Conservation (phyloP, 2,888 invertebrate genomes). For the Dascillus cervinus region DNA sequence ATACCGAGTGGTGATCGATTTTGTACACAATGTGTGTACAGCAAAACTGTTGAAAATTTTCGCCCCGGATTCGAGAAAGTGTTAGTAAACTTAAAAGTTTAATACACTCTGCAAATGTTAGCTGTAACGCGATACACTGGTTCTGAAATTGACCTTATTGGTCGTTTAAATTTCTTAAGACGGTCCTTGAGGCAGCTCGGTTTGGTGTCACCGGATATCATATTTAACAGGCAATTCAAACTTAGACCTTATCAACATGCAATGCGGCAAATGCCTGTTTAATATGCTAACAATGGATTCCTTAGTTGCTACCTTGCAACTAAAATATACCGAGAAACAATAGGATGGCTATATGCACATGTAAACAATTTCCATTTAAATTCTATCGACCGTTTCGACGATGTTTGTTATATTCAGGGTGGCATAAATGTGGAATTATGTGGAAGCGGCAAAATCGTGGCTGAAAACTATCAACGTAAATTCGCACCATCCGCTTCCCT, state of each 20-base stretch:
- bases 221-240: conserved; percentile 29
- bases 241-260: conserved; percentile 25
- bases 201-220: conserved; percentile 26
- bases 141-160: conserved; percentile 7
- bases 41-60: too few relatives aligned
- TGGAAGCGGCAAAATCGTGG: too few relatives aligned
- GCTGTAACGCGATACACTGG: conserved; percentile 6
- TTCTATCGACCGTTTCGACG: conserved; percentile 10
- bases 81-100: too few relatives aligned
- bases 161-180: conserved; percentile 14
- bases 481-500: too few relatives aligned
- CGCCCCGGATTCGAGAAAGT: too few relatives aligned
- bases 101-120: neutral
- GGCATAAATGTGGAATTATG: too few relatives aligned
- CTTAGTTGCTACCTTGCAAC: conserved; percentile 19
- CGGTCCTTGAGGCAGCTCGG: conserved; percentile 17
- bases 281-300: conserved; percentile 20
- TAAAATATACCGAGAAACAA: conserved; percentile 21
- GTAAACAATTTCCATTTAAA: conserved; percentile 19
- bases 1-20: too few relatives aligned
- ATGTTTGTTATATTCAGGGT: too few relatives aligned
- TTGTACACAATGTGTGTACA: too few relatives aligned
- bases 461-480: too few relatives aligned
- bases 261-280: conserved; percentile 21
- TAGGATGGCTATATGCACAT: conserved; percentile 17